Evolutionary conservation across 2,113 vertebrate species (phyloP).

Genomic region (Oceanites oceanicus): DNA sequence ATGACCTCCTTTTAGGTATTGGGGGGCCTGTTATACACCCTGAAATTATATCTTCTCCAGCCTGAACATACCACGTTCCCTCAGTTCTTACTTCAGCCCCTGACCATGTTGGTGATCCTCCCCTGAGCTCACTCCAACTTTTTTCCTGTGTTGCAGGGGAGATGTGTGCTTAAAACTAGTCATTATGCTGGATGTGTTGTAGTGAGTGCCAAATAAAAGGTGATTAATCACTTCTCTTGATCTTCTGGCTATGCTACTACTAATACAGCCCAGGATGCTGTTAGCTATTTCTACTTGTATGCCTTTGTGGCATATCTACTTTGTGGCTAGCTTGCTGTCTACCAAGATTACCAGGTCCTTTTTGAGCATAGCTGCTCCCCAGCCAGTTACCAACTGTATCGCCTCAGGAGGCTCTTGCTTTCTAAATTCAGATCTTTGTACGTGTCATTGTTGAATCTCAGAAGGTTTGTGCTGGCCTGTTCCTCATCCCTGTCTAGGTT

Average conservation of each 20-base stretch:
- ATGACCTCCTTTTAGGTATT: not conserved
- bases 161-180: not conserved
- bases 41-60: not conserved
- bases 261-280: not conserved
- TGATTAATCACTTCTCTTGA: not conserved
- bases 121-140: not conserved
- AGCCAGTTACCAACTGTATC: rapidly evolving
- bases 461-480: not conserved
- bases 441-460: not conserved
- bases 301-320: no score
- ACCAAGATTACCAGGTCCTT: not conserved
- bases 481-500: not conserved
- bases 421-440: not conserved
- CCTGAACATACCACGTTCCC: not conserved
- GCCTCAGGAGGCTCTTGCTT: not conserved
- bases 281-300: not conserved
- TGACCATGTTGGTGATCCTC: rapidly evolving
- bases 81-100: not conserved
- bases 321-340: not conserved
- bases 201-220: not conserved
- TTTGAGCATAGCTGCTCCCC: not conserved
- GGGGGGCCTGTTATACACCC: rapidly evolving
- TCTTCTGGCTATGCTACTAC: not conserved
- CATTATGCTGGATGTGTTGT: not conserved
- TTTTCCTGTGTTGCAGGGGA: not conserved